These are phyloP conservation scores for Epicauta chinensis DNA, from an alignment of 1,140 invertebrate genomes.

Conservation along the genomic window DNA sequence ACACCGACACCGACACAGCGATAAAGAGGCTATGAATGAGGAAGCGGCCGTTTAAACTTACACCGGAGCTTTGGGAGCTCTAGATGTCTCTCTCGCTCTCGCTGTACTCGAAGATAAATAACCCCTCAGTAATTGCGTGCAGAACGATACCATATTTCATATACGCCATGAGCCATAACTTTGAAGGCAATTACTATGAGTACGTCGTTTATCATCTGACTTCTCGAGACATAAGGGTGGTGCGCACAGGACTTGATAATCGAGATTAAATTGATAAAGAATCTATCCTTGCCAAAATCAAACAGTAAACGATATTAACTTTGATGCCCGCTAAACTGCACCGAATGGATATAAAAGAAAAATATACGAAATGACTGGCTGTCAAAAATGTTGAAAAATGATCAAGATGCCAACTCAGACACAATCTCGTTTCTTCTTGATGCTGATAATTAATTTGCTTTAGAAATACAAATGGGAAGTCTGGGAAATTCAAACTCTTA, in stretches of 20 bases:
- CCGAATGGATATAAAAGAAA: no score
- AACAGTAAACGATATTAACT: no score
- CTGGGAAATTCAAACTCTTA: no score
- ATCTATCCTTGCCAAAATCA: conserved; percentile 24
- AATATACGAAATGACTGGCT: no score
- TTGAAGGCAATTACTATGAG: conserved; percentile 53
- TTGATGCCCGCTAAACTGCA: no score
- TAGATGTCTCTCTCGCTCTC: conserved; percentile 27
- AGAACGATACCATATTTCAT: conserved; percentile 54
- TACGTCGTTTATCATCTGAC: conserved; percentile 50
- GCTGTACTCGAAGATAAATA: conserved; percentile 55
- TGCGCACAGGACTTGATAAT: conserved; percentile 25
- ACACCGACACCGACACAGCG: conserved; percentile 12
- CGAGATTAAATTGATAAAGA: conserved; percentile 36
- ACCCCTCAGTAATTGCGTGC: conserved; percentile 51
- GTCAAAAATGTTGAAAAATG: no score
- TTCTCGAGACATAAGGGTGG: conserved; percentile 29
- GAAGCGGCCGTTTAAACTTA: conserved; percentile 22
- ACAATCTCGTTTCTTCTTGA: no score
- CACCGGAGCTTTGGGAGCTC: conserved; percentile 16
- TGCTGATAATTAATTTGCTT: no score
- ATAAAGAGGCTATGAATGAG: conserved; percentile 33
- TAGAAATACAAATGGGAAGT: no score
- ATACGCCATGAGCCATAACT: conserved; percentile 51
- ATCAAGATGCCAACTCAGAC: no score